A percentile compares a stretch with the other conserved stretches of the same genome.
These are phyloP conservation scores for Ptychadena robeensis DNA, from an alignment of 2,797 vertebrate species.

Conservation along the genomic window DNA sequence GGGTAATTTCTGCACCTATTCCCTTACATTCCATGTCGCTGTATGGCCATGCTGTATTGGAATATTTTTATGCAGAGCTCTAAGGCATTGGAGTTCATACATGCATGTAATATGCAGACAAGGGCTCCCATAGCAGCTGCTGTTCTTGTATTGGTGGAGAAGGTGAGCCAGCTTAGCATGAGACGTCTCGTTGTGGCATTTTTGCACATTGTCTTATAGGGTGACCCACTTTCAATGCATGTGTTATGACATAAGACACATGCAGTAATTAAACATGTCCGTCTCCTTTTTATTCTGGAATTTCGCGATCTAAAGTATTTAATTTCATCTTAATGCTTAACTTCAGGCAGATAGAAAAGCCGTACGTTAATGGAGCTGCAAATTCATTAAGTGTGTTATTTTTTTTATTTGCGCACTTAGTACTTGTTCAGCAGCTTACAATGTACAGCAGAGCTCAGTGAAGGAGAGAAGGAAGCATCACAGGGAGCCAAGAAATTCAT, in stretches of 20 bases:
- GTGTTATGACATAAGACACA: conserved; percentile 59
- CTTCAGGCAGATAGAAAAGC: not conserved
- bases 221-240: conserved; percentile 68
- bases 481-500: not conserved
- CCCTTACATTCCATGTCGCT: not conserved
- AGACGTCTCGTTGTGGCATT: conserved; percentile 70
- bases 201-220: conserved; percentile 76
- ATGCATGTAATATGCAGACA: conserved; percentile 88
- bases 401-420: no score
- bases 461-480: not conserved
- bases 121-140: conserved; percentile 86
- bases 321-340: not conserved
- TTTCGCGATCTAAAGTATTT: not conserved
- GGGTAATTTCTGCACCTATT: not conserved
- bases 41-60: conserved; percentile 74
- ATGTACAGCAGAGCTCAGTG: no score
- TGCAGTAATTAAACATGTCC: conserved; percentile 10
- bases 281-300: not conserved
- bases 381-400: no score
- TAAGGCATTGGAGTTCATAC: conserved; percentile 80
- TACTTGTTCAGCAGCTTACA: no score
- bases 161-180: conserved; percentile 73
- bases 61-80: conserved; percentile 74
- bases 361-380: not conserved
- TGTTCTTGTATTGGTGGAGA: conserved; percentile 69